These are phyloP conservation scores for Scaptomyza reducta DNA, from an alignment of 2,888 invertebrate species.

Conservation along the genomic window DNA sequence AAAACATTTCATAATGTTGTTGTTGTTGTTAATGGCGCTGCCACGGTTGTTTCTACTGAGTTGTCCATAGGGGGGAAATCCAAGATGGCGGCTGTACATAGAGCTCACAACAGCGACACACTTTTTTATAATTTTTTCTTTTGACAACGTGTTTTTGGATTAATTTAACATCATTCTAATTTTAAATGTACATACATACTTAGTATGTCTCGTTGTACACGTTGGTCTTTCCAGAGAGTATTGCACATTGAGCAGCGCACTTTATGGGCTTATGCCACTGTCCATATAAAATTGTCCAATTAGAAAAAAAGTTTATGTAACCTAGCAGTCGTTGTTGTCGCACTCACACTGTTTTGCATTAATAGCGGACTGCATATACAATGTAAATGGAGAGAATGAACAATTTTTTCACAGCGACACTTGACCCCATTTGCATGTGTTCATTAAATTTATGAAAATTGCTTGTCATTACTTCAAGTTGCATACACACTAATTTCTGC, in stretches of 20 bases:
- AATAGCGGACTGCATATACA: constrained; percentile 29
- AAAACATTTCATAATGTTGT: constrained; percentile 57
- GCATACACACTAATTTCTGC: constrained; percentile 24
- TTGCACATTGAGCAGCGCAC: constrained; percentile 32
- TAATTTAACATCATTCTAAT: constrained; percentile 10
- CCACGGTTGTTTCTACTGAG: constrained; percentile 49
- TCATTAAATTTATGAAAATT: constrained; percentile 63
- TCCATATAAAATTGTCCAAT: constrained; percentile 41
- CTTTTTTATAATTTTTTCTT: constrained; percentile 41
- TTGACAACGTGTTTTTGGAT: constrained; percentile 44
- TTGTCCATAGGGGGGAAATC: constrained; percentile 72
- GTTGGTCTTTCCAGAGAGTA: constrained; percentile 1
- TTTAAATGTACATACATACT: constrained; percentile 2
- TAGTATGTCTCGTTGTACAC: neutral
- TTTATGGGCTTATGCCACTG: constrained; percentile 47
- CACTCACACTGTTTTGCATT: constrained; percentile 35
- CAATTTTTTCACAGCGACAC: constrained; percentile 71
- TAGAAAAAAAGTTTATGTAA: constrained; percentile 74
- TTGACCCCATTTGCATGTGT: constrained; percentile 79
- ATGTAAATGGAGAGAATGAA: constrained; percentile 44
- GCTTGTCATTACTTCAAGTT: constrained; percentile 57
- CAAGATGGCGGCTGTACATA: constrained; percentile 71
- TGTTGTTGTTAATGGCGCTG: constrained; percentile 42
- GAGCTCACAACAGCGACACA: constrained; percentile 63
- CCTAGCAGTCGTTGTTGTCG: constrained; percentile 39